These are phyloP conservation scores for Paguma larvata DNA, from an alignment of 2,797 vertebrate genomes.

Conservation along the genomic window DNA sequence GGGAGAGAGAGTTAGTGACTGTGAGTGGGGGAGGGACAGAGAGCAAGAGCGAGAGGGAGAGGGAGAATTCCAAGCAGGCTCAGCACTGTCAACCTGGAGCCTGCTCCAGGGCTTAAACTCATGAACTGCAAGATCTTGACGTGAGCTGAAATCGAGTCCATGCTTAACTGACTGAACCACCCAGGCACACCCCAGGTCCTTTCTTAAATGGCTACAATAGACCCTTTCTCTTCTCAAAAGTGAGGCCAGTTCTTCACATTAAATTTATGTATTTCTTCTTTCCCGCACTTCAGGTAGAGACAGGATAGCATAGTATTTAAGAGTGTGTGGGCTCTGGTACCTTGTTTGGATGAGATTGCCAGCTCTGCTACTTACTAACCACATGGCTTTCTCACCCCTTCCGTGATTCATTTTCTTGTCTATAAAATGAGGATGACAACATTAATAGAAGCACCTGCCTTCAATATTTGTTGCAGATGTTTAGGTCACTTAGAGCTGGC, in stretches of 20 bases:
- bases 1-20: too few relatives aligned
- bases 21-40: too few relatives aligned
- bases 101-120: too few relatives aligned
- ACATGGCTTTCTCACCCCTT: background rate
- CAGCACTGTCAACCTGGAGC: too few relatives aligned
- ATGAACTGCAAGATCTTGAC: too few relatives aligned
- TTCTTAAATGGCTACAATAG: background rate
- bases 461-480: background rate
- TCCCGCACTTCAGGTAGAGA: background rate
- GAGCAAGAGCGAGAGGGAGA: too few relatives aligned
- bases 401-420: background rate
- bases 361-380: background rate
- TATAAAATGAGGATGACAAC: background rate
- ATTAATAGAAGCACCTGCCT: background rate
- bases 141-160: too few relatives aligned
- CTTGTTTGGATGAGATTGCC: background rate
- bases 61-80: too few relatives aligned
- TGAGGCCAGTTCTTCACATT: background rate
- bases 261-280: background rate
- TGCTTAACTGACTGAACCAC: too few relatives aligned
- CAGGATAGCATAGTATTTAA: background rate
- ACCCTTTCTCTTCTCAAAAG: background rate
- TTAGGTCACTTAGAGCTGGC: background rate
- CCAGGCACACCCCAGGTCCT: background rate
- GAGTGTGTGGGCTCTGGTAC: background rate